phyloP scores from a whole-genome alignment of 1,140 invertebrate species.

The Steinernema feltiae region DNA sequence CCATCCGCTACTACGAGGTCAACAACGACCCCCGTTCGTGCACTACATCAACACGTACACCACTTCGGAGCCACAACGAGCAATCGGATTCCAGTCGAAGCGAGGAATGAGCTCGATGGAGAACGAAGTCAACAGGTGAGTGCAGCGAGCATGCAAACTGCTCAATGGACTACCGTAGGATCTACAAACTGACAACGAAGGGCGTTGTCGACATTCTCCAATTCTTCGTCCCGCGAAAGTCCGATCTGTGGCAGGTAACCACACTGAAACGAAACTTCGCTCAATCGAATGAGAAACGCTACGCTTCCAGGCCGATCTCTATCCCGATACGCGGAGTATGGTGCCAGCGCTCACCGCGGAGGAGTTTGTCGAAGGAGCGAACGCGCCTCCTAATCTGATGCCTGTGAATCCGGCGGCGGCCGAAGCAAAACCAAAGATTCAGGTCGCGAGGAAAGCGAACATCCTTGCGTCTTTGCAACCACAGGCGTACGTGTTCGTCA shows the following conservation, averaged over 20 bases:
- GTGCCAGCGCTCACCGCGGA: slow-evolving; percentile 75
- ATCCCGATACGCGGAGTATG: slow-evolving; percentile 79
- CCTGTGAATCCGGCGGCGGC: slow-evolving; percentile 56
- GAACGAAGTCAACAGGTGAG: too few relatives aligned
- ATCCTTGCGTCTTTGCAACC: slow-evolving; percentile 51
- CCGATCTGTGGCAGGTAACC: slow-evolving; percentile 57
- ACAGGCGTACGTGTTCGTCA: slow-evolving; percentile 23
- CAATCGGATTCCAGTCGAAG: too few relatives aligned
- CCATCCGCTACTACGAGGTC: too few relatives aligned
- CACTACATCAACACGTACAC: too few relatives aligned
- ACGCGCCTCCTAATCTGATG: slow-evolving; percentile 50
- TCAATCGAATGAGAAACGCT: neutral
- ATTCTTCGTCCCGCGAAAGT: too few relatives aligned
- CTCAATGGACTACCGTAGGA: too few relatives aligned
- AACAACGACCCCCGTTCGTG: too few relatives aligned
- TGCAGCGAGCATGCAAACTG: too few relatives aligned
- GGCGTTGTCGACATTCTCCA: too few relatives aligned
- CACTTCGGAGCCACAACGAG: too few relatives aligned
- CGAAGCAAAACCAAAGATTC: slow-evolving; percentile 49
- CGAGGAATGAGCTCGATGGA: too few relatives aligned
- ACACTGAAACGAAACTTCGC: neutral
- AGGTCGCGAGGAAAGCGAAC: slow-evolving; percentile 58
- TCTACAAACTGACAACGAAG: too few relatives aligned
- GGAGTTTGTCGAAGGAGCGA: slow-evolving; percentile 69
- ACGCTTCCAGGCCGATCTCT: slow-evolving; percentile 78